These are phyloP conservation scores for Lipophrys pholis DNA, from an alignment of 2,113 vertebrate species.

Conservation along the genomic window DNA sequence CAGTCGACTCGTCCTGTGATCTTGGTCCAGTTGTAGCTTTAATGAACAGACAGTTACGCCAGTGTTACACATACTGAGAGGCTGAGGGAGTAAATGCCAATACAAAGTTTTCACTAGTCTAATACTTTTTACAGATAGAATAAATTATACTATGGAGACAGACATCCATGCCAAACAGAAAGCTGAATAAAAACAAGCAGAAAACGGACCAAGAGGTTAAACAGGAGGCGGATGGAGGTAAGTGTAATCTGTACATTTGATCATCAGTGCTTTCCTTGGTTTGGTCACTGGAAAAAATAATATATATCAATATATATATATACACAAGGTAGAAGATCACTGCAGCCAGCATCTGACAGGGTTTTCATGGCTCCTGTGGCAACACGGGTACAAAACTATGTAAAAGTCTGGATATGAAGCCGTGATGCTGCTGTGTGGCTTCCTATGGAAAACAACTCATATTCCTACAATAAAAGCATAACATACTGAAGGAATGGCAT, in stretches of 20 bases:
- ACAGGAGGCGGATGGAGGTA: constrained; percentile 3
- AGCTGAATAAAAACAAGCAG: constrained; percentile 59
- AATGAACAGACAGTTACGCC: constrained; percentile 94
- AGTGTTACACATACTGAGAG: constrained; percentile 96
- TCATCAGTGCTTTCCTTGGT: constrained; percentile 50
- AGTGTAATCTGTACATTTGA: constrained; percentile 73
- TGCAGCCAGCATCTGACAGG: background rate
- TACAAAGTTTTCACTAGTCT: constrained; percentile 91
- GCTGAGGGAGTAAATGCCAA: constrained; percentile 93
- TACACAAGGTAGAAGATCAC: constrained; percentile 58
- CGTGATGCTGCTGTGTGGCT: background rate
- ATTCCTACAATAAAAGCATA: too few species aligned
- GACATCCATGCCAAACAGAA: constrained; percentile 85
- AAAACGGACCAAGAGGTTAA: constrained; percentile 46
- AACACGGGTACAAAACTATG: background rate
- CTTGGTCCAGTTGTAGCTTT: constrained; percentile 82
- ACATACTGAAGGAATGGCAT: too few species aligned
- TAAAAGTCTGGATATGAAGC: constrained; percentile 17
- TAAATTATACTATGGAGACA: constrained; percentile 96
- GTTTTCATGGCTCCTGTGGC: constrained; percentile 15
- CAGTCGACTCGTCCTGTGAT: background rate
- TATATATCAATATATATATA: constrained; percentile 22
- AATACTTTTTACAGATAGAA: constrained; percentile 96
- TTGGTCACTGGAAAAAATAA: constrained; percentile 62
- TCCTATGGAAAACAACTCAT: too few species aligned